These are phyloP conservation scores for Poeciliopsis presidionis DNA, from an alignment of 2,797 vertebrate genomes.

Conservation along the genomic window DNA sequence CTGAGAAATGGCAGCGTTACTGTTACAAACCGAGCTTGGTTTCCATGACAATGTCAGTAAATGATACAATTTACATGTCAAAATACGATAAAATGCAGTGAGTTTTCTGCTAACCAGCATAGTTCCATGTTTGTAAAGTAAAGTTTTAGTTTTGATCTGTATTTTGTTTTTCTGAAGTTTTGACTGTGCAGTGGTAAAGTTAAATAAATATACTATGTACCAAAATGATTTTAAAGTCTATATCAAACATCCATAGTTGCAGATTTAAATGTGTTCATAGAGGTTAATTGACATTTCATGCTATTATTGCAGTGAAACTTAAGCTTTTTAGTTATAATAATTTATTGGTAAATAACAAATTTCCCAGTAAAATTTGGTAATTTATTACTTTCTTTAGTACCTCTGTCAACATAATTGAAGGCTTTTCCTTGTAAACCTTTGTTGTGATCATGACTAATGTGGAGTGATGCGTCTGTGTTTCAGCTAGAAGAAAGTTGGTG, in stretches of 20 bases:
- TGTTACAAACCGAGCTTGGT: not conserved
- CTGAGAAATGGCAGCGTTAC: not conserved
- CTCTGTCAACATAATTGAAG: not conserved
- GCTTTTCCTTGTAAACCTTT: not conserved
- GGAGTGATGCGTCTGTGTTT: slow-evolving; percentile 15
- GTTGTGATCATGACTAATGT: slow-evolving; percentile 15
- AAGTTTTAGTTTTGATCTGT: not conserved
- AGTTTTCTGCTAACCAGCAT: not conserved
- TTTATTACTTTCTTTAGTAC: not conserved
- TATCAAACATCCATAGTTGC: not conserved
- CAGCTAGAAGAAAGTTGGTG: slow-evolving; percentile 78
- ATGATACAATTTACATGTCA: not conserved
- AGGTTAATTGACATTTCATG: not conserved
- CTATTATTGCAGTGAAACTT: not conserved
- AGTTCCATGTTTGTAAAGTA: not conserved
- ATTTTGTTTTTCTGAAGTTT: not conserved
- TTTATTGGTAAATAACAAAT: not conserved
- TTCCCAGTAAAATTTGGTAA: not conserved
- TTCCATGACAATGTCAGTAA: not conserved
- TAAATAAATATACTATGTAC: not conserved
- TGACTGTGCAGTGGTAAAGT: not conserved
- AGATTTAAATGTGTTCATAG: not conserved
- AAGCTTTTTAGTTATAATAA: not conserved
- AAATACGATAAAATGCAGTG: not conserved
- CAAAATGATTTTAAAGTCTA: not conserved